Base-by-base conservation (phyloP, 2,888 invertebrate species). In the Drosophila siamana region DNA sequence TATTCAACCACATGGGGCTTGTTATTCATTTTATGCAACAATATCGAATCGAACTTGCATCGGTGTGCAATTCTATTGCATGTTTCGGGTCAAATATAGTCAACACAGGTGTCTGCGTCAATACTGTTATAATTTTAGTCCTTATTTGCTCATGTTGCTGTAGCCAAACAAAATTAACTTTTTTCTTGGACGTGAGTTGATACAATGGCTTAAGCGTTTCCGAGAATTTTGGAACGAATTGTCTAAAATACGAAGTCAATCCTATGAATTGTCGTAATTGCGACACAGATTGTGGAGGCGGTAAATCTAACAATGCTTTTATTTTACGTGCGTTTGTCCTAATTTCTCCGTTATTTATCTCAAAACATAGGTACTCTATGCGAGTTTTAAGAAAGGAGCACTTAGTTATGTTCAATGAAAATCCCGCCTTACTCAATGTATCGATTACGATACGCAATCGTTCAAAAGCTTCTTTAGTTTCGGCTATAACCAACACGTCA, bases 391-490 rank as follows among this genome's bases (percentile, higher is more conserved):
- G 11, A 11, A 30, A 30, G 11, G 30, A 30, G 30, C 30, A 30
- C 30, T 30, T 30, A 30, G 30, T 24, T 19, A 43, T 6, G 19
- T 24, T 15, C 2, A 48, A 48, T 22, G 33, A 40, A 26, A 38
- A 24, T 6, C 22, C 22, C n/a, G 43, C 43, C n/a, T 43, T 22
- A 22, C 22, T 26, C 38, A 51, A 51, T n/a, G 51, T 40, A 9
- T 51, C 38, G 11, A 52, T 9, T 8, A 41, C 52, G 3, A 16
- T 41, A 2, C 13, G 26, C 24, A 52, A 40, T 13, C 52, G 41
- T 3, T 54, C 54, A 19, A 41, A 54, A 5, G 41, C 41, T 30
- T 54, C 41, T 7, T 52, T 41, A 15, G 52, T 52, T 41, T 41
- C 16, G 24, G 52, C n/a, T n/a, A n/a, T n/a, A n/a, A n/a, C n/a